Percentiles rank a stretch among this genome's conserved stretches.
Evolutionary conservation across 2,797 vertebrate genomes (phyloP).

Genomic region (Falco berigora): DNA sequence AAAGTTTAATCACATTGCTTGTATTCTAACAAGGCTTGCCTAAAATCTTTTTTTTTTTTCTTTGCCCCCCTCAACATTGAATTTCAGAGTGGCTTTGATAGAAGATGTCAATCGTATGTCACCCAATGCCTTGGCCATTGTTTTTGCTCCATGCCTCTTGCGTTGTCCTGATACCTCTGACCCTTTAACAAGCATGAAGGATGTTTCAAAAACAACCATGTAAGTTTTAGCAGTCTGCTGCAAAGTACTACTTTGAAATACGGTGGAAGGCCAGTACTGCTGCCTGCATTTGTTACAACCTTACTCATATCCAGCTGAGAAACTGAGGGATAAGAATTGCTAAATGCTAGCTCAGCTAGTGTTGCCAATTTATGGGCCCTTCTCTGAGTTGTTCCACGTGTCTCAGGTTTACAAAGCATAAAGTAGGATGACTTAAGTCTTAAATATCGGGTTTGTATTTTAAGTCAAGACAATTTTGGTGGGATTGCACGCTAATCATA

Average conservation of each 20-base stretch:
- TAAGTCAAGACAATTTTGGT: background rate
- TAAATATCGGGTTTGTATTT: background rate
- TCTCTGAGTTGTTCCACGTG: background rate
- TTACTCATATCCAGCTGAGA: background rate
- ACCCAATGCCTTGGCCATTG: conserved; percentile 90
- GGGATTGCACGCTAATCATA: background rate
- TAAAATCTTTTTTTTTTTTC: background rate
- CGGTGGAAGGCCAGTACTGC: background rate
- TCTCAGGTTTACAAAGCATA: background rate
- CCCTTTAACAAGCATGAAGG: conserved; percentile 96
- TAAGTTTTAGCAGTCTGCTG: conserved; percentile 68
- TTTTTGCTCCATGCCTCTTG: conserved; percentile 93
- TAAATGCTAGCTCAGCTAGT: background rate
- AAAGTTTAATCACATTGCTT: background rate
- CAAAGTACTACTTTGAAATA: background rate
- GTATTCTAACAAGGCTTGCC: background rate
- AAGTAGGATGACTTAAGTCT: background rate
- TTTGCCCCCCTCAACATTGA: background rate
- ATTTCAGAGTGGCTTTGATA: conserved; percentile 86
- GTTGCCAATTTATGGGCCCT: background rate
- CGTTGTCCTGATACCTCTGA: conserved; percentile 91
- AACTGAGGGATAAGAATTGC: background rate
- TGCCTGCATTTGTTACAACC: background rate
- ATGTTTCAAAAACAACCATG: conserved; percentile 94
- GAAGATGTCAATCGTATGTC: conserved; percentile 97